Percentiles rank a stretch among this genome's conserved stretches.
These are phyloP conservation scores for Poecilobothrus nobilitatus DNA, from an alignment of 2,888 invertebrate species.

Conservation along the genomic window DNA sequence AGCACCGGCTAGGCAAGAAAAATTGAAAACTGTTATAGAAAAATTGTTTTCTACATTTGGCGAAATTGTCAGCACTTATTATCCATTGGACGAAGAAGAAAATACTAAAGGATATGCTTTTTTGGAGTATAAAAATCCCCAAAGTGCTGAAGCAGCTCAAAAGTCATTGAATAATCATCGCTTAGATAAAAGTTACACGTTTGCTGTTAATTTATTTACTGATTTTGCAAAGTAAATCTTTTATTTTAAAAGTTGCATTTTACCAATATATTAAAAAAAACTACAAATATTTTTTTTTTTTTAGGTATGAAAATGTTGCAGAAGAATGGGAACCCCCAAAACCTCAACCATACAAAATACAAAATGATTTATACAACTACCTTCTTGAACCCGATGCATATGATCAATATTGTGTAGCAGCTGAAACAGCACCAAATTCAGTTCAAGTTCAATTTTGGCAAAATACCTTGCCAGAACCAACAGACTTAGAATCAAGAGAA, in stretches of 20 bases:
- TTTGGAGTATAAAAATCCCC: conserved; percentile 78
- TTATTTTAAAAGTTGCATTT: background rate
- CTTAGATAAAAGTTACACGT: conserved; percentile 91
- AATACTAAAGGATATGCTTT: conserved; percentile 89
- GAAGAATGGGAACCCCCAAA: conserved; percentile 89
- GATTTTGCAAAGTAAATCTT: conserved; percentile 87
- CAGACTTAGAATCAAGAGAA: conserved; percentile 68
- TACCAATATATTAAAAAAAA: background rate
- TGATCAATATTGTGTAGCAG: conserved; percentile 89
- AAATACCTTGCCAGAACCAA: conserved; percentile 82
- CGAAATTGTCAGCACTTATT: conserved; percentile 77
- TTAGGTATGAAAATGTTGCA: conserved; percentile 74
- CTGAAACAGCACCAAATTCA: conserved; percentile 65
- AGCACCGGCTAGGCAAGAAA: conserved; percentile 82
- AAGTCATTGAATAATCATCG: conserved; percentile 84
- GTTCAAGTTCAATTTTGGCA: conserved; percentile 80
- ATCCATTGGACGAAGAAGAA: conserved; percentile 72
- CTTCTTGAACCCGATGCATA: conserved; percentile 89
- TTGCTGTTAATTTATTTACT: conserved; percentile 86
- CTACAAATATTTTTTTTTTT: conserved; percentile 8
- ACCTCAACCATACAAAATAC: conserved; percentile 81
- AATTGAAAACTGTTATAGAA: conserved; percentile 81
- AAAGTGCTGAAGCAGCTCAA: conserved; percentile 80
- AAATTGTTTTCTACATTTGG: conserved; percentile 88
- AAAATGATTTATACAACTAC: conserved; percentile 88